Conservation (phyloP, 2,888 invertebrate species). For the Brachyptera putata region DNA sequence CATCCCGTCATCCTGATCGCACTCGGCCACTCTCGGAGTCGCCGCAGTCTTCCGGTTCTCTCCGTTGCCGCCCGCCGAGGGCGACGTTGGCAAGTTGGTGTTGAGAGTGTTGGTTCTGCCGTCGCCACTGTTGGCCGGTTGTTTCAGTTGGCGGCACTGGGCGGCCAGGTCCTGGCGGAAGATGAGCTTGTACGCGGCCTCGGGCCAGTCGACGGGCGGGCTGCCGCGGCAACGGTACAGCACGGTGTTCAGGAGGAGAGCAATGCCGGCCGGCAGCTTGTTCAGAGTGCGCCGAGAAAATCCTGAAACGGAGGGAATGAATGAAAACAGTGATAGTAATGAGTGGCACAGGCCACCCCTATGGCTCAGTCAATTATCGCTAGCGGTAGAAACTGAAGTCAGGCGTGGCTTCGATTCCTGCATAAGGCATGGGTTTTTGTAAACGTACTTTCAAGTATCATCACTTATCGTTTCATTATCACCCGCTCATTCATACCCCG, state of each 20-base stretch:
- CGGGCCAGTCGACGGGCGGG: slow-evolving; percentile 70
- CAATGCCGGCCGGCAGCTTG: slow-evolving; percentile 66
- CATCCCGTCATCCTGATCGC: slow-evolving; percentile 62
- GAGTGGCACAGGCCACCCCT: slow-evolving; percentile 51
- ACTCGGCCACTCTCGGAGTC: slow-evolving; percentile 30
- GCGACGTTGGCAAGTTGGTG: background rate
- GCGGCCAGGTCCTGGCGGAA: slow-evolving; percentile 67
- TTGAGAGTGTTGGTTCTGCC: background rate
- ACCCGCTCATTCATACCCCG: no score
- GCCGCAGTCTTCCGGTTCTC: slow-evolving; percentile 47
- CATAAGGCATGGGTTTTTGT: no score
- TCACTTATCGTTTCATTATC: no score
- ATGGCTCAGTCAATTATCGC: no score
- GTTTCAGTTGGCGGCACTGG: slow-evolving; percentile 22
- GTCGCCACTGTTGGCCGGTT: slow-evolving; percentile 1
- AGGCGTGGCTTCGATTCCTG: no score
- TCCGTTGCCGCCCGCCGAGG: slow-evolving; percentile 4
- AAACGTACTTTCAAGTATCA: no score
- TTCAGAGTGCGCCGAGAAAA: slow-evolving; percentile 66
- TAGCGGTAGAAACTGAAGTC: no score
- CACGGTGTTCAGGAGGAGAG: slow-evolving; percentile 62
- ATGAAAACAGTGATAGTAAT: slow-evolving; percentile 49
- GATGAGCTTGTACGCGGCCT: slow-evolving; percentile 64
- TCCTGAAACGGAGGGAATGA: slow-evolving; percentile 44
- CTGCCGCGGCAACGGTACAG: slow-evolving; percentile 65